Conservation (phyloP, 2,797 vertebrate species). For the Falco rusticolus region DNA sequence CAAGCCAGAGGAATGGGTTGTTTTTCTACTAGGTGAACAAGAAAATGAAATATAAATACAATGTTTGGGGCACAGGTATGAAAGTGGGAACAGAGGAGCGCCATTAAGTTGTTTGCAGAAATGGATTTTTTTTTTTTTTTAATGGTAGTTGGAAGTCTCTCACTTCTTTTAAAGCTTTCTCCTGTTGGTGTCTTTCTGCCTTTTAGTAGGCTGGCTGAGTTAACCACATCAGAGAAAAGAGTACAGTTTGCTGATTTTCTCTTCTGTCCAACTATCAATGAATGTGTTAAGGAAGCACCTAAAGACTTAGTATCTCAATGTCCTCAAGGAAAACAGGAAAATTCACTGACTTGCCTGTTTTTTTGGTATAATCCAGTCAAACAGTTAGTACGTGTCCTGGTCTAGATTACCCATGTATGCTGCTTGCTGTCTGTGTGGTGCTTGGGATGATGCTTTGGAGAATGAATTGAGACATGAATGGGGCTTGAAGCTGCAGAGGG, state of each 20-base stretch:
- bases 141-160: background rate
- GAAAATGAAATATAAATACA: slow-evolving; percentile 27
- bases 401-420: background rate
- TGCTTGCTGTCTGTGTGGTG: background rate
- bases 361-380: background rate
- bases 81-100: background rate
- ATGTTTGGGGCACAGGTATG: background rate
- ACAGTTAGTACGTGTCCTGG: background rate
- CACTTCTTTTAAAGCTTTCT: slow-evolving; percentile 15
- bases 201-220: background rate
- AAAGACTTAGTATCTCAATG: background rate
- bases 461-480: background rate
- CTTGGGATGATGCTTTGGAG: background rate
- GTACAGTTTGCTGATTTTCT: background rate
- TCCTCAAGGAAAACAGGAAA: background rate
- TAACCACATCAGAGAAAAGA: background rate
- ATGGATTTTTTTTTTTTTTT: background rate
- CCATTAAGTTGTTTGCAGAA: background rate
- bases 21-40: slow-evolving; percentile 32
- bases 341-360: background rate
- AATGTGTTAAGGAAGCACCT: background rate
- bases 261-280: background rate
- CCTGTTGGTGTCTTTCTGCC: background rate
- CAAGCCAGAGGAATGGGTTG: background rate
- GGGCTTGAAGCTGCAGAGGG: background rate